Conservation (phyloP, 1,140 invertebrate genomes). For the Drosophila tani region DNA sequence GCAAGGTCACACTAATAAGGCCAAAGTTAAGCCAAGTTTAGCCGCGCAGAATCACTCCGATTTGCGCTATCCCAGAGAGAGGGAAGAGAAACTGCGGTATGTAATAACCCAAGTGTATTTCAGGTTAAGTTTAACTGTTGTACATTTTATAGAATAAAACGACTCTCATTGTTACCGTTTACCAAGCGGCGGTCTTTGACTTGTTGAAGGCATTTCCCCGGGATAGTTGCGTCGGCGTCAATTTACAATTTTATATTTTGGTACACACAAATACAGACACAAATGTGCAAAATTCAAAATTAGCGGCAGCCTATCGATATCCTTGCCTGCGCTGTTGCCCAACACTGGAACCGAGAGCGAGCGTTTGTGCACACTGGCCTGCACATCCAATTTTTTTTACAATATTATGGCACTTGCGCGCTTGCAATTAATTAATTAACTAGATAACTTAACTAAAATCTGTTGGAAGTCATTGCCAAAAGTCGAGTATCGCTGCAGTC, state of each 20-base stretch:
- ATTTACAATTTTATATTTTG: slow-evolving; percentile 25
- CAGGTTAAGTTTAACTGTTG: no score
- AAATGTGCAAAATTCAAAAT: slow-evolving; percentile 52
- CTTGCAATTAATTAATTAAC: slow-evolving; percentile 1
- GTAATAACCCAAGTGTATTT: no score
- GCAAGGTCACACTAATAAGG: no score
- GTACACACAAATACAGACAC: slow-evolving; percentile 6
- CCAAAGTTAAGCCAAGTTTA: no score
- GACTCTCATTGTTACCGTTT: no score
- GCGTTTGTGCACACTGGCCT: slow-evolving; percentile 31
- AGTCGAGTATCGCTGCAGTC: background rate
- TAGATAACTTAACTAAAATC: slow-evolving; percentile 1
- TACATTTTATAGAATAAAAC: no score
- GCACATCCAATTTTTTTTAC: slow-evolving; percentile 41
- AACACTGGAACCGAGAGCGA: slow-evolving; percentile 40
- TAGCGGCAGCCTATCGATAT: slow-evolving; percentile 28
- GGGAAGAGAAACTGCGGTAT: no score
- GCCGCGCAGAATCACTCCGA: no score
- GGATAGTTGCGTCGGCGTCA: no score
- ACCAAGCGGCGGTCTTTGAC: no score
- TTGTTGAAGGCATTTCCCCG: no score
- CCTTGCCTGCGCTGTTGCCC: slow-evolving; percentile 16
- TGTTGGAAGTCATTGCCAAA: slow-evolving; percentile 6
- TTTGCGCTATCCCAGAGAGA: no score
- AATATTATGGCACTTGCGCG: slow-evolving; percentile 61